Conservation (phyloP, 92 coral and sea anemone genomes). For the Scolanthus callimorphus region DNA sequence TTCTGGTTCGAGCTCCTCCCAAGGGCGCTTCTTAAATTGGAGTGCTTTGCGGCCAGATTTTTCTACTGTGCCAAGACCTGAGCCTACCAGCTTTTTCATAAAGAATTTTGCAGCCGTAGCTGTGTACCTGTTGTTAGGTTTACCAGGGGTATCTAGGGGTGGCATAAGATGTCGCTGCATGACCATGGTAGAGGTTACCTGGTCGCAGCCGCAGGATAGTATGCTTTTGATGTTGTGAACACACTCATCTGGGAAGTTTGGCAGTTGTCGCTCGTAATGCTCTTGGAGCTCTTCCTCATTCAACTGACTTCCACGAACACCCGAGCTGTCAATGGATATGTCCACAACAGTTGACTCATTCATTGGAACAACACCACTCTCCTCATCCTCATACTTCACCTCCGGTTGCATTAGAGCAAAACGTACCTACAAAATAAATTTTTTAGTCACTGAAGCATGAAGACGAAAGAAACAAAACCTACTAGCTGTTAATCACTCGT, state of each 20-base stretch:
- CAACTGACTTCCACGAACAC: background rate
- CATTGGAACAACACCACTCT: background rate
- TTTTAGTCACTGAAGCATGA: no score
- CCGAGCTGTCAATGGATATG: constrained; percentile 9
- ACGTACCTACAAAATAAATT: no score
- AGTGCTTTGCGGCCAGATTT: background rate
- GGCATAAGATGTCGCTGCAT: constrained; percentile 18
- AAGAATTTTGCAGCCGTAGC: constrained; percentile 12
- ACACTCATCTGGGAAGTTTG: constrained; percentile 8
- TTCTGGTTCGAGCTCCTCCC: constrained; percentile 1
- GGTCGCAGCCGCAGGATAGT: constrained; percentile 1
- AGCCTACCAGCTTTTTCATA: constrained; percentile 6
- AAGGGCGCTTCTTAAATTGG: constrained; percentile 1
- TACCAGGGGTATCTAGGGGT: constrained; percentile 8
- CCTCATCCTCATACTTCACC: constrained; percentile 3
- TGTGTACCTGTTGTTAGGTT: constrained; percentile 1
- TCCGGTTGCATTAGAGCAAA: constrained; percentile 18
- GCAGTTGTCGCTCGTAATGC: constrained; percentile 4
- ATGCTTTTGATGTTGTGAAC: constrained; percentile 1
- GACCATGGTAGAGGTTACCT: constrained; percentile 7
- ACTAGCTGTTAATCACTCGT: no score
- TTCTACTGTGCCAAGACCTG: background rate
- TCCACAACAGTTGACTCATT: constrained; percentile 2
- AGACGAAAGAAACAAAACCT: no score
- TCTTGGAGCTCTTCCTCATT: background rate